A percentile compares a stretch with the other conserved stretches of the same genome.
Evolutionary conservation across 2,113 vertebrate species (phyloP).

Genomic region (Colius striatus): DNA sequence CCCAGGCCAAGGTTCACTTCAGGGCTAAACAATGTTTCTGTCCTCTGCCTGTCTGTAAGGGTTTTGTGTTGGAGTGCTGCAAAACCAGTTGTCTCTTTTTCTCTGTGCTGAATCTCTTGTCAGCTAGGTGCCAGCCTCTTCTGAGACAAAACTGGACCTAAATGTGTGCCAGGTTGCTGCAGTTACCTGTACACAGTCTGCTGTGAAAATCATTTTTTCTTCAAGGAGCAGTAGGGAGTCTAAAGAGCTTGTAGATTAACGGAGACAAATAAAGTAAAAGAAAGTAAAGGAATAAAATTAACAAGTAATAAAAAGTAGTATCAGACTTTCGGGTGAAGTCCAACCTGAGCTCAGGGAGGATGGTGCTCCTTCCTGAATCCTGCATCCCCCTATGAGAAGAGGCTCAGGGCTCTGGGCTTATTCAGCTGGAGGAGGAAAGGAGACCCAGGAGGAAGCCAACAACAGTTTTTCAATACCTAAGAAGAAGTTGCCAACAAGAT

Average conservation of each 20-base stretch:
- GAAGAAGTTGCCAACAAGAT: not conserved
- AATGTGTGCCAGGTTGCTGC: not conserved
- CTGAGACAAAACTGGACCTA: not conserved
- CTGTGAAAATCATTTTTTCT: not conserved
- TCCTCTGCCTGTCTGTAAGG: not conserved
- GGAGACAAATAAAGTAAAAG: not conserved
- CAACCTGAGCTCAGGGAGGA: not conserved
- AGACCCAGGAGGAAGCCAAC: not conserved
- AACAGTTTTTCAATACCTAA: not conserved
- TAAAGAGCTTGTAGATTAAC: not conserved
- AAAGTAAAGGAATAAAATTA: not conserved
- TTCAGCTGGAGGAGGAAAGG: not conserved
- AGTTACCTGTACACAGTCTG: not conserved
- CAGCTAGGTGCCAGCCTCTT: not conserved
- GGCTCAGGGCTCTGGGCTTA: not conserved
- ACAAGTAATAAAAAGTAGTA: not conserved
- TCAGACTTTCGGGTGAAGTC: not conserved
- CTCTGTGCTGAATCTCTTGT: not conserved
- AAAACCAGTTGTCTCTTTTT: not conserved
- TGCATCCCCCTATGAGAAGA: fast-evolving
- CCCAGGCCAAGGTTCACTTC: not conserved
- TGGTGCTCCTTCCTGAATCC: not conserved
- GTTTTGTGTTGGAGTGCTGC: not conserved
- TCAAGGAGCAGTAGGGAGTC: not conserved
- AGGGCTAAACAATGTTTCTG: not conserved